These are phyloP conservation scores for Stegostoma tigrinum DNA, from an alignment of 2,113 vertebrate genomes.

Conservation along the genomic window DNA sequence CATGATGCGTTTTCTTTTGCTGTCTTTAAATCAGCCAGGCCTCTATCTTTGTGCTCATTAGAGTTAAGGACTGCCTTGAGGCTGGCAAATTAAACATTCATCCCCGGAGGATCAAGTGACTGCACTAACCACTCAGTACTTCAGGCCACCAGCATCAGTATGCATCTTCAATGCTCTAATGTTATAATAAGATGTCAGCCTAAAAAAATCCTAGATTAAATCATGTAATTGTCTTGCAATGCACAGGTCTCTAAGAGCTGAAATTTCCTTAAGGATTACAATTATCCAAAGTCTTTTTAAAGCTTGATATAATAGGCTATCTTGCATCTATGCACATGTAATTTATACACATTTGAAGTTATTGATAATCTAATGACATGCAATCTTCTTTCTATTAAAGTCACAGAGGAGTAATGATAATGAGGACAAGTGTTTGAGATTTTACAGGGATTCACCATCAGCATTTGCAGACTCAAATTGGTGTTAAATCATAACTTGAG, in stretches of 20 bases:
- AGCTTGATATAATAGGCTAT: background rate
- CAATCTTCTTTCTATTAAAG: background rate
- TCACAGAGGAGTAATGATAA: background rate
- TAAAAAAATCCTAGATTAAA: background rate
- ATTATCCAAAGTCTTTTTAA: background rate
- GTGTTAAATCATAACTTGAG: background rate
- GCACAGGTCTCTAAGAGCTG: background rate
- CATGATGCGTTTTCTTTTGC: background rate
- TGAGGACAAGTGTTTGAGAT: background rate
- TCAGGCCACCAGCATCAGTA: background rate
- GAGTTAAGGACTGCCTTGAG: background rate
- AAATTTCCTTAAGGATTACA: slow-evolving; percentile 21
- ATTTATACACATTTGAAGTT: slow-evolving; percentile 1
- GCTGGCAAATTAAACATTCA: background rate
- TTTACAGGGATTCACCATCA: background rate
- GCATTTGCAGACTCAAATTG: background rate
- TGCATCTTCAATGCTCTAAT: background rate
- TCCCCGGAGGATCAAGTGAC: background rate
- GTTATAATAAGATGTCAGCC: background rate
- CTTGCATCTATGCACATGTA: background rate
- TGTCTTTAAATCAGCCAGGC: background rate
- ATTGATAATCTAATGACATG: background rate
- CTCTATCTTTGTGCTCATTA: background rate
- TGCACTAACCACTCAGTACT: background rate
- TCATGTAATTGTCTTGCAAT: background rate